Conservation (phyloP, 2,797 vertebrate genomes). For the Lagorchestes hirsutus region DNA sequence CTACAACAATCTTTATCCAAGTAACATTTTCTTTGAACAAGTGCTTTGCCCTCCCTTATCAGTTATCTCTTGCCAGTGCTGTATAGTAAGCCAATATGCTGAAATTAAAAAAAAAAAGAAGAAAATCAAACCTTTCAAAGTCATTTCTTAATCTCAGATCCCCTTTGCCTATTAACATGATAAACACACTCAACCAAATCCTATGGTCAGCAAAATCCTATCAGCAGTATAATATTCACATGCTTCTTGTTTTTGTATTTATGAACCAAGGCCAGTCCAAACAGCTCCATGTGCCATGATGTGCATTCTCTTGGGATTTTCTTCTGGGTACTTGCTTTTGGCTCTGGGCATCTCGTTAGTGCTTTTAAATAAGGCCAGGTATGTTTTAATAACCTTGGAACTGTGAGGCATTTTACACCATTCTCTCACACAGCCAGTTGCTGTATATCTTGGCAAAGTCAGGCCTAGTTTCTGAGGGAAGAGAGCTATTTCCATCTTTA, state of each 20-base stretch:
- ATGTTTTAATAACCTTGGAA: slow-evolving; percentile 86
- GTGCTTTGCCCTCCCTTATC: neutral
- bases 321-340: slow-evolving; percentile 23
- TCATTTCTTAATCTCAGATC: slow-evolving; percentile 25
- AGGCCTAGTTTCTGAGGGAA: slow-evolving; percentile 82
- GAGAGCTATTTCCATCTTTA: slow-evolving; percentile 87
- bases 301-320: slow-evolving; percentile 13
- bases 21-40: slow-evolving; percentile 3
- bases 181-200: slow-evolving; percentile 74
- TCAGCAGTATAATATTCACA: slow-evolving; percentile 74
- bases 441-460: slow-evolving; percentile 87
- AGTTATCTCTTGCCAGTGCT: slow-evolving; percentile 4
- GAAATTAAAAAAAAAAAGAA: neutral
- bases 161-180: slow-evolving; percentile 76
- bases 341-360: slow-evolving; percentile 45
- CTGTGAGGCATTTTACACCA: slow-evolving; percentile 76
- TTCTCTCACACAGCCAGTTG: slow-evolving; percentile 81
- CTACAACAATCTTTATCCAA: slow-evolving; percentile 4
- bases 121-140: slow-evolving; percentile 36
- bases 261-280: slow-evolving; percentile 30
- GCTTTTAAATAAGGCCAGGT: slow-evolving; percentile 78
- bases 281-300: neutral
- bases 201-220: slow-evolving; percentile 69
- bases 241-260: slow-evolving; percentile 49
- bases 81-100: slow-evolving; percentile 16